These are phyloP conservation scores for Caenorhabditis sp. DNA, from an alignment of 2,888 invertebrate genomes.

Conservation along the genomic window DNA sequence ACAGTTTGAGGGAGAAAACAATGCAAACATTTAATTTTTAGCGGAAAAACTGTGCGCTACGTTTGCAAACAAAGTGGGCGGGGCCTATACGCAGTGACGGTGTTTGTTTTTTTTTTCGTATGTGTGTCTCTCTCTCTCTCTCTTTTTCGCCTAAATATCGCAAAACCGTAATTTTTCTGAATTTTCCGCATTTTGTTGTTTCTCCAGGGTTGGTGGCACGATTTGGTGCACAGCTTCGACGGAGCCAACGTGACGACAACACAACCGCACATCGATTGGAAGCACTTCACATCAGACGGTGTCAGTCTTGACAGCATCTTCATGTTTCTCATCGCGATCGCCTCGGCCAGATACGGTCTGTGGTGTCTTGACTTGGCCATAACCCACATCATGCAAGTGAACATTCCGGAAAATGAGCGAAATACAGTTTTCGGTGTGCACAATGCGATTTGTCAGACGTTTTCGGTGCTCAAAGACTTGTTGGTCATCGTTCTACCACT, in stretches of 20 bases:
- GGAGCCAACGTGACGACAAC: constrained; percentile 26
- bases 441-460: constrained; percentile 63
- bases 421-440: constrained; percentile 66
- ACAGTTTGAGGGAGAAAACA: no score
- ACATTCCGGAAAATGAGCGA: constrained; percentile 53
- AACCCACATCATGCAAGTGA: constrained; percentile 67
- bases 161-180: no score
- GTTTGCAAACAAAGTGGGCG: no score
- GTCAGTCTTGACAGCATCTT: constrained; percentile 57
- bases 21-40: no score
- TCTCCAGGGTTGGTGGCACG: constrained; percentile 43
- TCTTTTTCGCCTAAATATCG: no score
- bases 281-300: constrained; percentile 52
- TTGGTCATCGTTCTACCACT: constrained; percentile 36
- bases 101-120: no score
- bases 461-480: constrained; percentile 53
- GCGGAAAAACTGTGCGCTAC: no score
- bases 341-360: constrained; percentile 58
- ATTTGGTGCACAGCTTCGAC: constrained; percentile 46
- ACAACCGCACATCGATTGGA: constrained; percentile 47
- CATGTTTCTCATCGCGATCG: constrained; percentile 62
- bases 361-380: constrained; percentile 65
- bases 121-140: no score
- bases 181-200: neutral
- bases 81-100: no score